Base-by-base conservation (phyloP, 1,140 invertebrate genomes). In the Rhyacophila brunnea region DNA sequence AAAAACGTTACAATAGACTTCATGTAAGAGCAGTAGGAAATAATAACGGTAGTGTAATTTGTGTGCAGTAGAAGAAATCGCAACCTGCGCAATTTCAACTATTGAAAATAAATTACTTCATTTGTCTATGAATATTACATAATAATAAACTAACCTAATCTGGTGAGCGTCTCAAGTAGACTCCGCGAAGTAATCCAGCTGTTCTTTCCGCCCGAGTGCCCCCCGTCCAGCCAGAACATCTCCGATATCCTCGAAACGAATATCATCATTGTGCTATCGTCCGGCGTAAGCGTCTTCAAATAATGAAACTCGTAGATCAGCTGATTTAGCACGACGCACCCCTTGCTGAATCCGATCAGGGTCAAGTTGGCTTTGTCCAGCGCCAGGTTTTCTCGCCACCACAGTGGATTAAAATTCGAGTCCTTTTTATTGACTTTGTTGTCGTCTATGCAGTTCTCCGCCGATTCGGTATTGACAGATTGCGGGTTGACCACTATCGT, bases 251-350 rank as follows among this genome's bases (percentile, higher is more conserved):
- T 77, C 14, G 73, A 74, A 1, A 89, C 81, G 50, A 90, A 77
- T 42, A 73, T 75, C 62, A 79, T 80, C 70, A 85, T 80, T 34
- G 79, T 78, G 57, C 70, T 71, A 65, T 83, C 81, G 35, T 83
- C 80, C 4, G 85, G 83, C 13, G 84, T 86, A 6, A 84, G 69
- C 0, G 83, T 85, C 71, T 86, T 83, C 15, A 85, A 74, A 72
- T 87, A 85, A 68, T 89, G 83, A 72, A 93, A 87, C 72, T 95
- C 92, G 69, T 92, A 88, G 28, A 95, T 80, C 62, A 95, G 80
- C 78, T 95, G 92, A 80, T 95, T 95, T 52, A 95, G 80, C 50
- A 95, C 92, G 40, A 93, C 89, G 75, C 91, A 94, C 36, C 93
- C 93, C 82, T 95, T 95, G 72, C 92, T 95, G 72, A 95, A 95